Evolutionary conservation across 2,888 invertebrate species (phyloP).

Genomic region (Plusia festucae): DNA sequence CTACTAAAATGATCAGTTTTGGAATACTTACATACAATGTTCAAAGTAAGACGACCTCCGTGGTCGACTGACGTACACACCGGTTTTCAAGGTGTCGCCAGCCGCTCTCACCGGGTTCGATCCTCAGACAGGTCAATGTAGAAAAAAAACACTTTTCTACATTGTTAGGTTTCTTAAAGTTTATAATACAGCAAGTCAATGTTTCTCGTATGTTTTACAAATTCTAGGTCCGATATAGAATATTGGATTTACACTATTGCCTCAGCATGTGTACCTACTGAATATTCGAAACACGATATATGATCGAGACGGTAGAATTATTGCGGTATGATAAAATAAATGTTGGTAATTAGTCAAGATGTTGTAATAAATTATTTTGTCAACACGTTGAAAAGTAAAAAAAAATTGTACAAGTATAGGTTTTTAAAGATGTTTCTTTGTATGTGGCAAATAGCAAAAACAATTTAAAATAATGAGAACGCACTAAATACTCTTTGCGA

Average conservation of each 20-base stretch:
- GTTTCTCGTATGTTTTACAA: neutral
- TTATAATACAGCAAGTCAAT: conserved; percentile 2
- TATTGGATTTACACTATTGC: too few species aligned
- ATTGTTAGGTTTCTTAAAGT: neutral
- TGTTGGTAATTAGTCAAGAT: neutral
- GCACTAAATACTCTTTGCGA: conserved; percentile 12
- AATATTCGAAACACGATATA: neutral
- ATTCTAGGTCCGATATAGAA: neutral
- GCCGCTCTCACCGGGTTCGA: too few species aligned
- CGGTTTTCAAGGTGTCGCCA: too few species aligned
- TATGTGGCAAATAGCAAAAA: neutral
- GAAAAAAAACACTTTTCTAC: neutral
- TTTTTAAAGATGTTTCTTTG: neutral
- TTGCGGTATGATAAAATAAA: neutral
- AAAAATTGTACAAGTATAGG: neutral
- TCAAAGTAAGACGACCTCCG: too few species aligned
- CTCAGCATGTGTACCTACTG: neutral
- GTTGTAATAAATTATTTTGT: neutral
- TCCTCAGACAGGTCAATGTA: too few species aligned
- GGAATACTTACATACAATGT: too few species aligned
- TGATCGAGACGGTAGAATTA: neutral
- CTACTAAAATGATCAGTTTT: too few species aligned
- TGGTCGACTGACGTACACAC: too few species aligned
- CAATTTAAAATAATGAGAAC: neutral
- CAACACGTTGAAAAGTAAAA: neutral